Evolutionary conservation across 2,113 vertebrate species (phyloP).

Genomic region (Vidua macroura): DNA sequence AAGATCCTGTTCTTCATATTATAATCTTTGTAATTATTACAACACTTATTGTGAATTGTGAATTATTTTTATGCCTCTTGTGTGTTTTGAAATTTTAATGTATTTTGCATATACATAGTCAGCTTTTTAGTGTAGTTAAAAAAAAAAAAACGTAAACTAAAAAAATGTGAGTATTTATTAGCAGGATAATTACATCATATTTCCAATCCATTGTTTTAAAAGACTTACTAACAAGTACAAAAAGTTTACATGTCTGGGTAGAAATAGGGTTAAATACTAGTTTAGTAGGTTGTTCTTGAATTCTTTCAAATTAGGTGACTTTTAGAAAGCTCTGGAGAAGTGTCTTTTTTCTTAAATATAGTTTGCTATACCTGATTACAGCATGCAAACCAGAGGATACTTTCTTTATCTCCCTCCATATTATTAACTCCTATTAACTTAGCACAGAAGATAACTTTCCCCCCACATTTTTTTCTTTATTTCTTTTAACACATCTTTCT

Average conservation of each 20-base stretch:
- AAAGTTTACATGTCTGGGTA: not conserved
- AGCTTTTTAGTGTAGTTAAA: not conserved
- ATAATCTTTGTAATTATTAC: not conserved
- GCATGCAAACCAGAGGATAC: rapidly evolving
- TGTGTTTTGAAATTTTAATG: not conserved
- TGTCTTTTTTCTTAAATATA: not conserved
- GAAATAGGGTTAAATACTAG: not conserved
- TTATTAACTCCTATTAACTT: not conserved
- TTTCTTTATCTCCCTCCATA: not conserved
- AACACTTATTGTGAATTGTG: not conserved
- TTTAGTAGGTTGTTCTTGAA: not conserved
- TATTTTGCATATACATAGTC: not conserved
- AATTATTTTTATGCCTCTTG: not conserved
- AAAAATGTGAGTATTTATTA: not conserved
- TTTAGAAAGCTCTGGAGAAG: not conserved
- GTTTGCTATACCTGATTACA: not conserved
- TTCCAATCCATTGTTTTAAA: not conserved
- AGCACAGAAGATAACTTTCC: not conserved
- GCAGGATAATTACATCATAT: not conserved
- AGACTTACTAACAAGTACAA: not conserved
- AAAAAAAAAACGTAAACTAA: not conserved
- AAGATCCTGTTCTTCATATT: not conserved
- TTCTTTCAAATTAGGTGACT: not conserved
- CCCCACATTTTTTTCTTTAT: not conserved
- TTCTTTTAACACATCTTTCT: not conserved